Percentiles rank a stretch among this genome's conserved stretches.
phyloP scores from a whole-genome alignment of 1,140 invertebrate genomes.

The Eurytemora carolleeae region DNA sequence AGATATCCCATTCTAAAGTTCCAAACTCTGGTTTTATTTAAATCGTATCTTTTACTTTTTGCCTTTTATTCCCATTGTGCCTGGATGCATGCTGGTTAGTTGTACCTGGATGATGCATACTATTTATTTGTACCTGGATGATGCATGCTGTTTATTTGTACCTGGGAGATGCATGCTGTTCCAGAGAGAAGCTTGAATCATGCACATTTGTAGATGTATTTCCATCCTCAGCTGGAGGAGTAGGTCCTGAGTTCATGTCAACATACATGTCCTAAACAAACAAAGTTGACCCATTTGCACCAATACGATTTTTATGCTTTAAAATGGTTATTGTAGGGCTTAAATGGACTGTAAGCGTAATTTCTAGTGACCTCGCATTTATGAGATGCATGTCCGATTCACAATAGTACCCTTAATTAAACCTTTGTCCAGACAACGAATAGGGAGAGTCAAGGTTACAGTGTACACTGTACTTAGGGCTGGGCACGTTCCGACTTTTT shows the following conservation, averaged over 20 bases:
- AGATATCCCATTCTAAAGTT: no score
- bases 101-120: neutral
- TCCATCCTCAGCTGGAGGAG: neutral
- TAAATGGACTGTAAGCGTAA: no score
- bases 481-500: no score
- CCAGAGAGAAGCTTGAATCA: no score
- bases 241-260: neutral
- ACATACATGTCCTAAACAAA: neutral
- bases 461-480: no score
- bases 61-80: no score
- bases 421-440: neutral
- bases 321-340: neutral
- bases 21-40: no score
- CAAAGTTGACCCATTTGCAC: neutral
- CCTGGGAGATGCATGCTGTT: neutral
- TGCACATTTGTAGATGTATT: no score
- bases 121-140: neutral
- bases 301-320: neutral
- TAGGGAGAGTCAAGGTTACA: neutral
- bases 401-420: no score
- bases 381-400: neutral
- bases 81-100: no score
- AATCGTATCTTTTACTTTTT: no score
- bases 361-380: no score
- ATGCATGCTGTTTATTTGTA: neutral